Evolutionary conservation across 2,113 vertebrate genomes (phyloP).

Genomic region (Sinocyclocheilus anshuiensis): DNA sequence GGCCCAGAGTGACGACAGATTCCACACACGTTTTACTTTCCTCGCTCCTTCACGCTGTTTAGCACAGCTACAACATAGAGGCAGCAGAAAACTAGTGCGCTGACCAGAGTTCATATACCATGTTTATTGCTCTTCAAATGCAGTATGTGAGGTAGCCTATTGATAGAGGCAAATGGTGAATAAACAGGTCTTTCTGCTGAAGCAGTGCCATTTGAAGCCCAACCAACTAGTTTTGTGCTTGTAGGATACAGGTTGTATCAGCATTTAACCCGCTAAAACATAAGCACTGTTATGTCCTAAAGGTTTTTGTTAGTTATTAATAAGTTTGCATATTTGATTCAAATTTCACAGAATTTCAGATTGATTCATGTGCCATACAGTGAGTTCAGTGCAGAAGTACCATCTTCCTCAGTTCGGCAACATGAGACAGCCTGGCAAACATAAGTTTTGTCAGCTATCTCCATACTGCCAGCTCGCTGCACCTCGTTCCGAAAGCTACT

Average conservation of each 20-base stretch:
- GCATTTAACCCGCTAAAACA: background rate
- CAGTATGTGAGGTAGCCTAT: background rate
- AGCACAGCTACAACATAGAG: background rate
- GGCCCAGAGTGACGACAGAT: constrained; percentile 64
- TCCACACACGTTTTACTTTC: constrained; percentile 63
- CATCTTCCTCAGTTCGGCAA: background rate
- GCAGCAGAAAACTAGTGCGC: background rate
- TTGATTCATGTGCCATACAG: background rate
- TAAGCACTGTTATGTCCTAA: background rate
- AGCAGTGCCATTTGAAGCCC: background rate
- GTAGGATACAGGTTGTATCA: background rate
- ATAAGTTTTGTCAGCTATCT: background rate
- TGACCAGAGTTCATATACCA: background rate
- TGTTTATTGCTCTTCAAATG: constrained; percentile 3
- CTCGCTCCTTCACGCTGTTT: constrained; percentile 33
- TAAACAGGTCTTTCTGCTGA: background rate
- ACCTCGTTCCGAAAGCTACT: background rate
- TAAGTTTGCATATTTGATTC: background rate
- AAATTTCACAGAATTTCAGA: background rate
- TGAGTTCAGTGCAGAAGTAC: background rate
- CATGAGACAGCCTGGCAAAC: background rate
- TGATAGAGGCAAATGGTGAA: background rate
- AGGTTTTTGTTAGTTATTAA: background rate
- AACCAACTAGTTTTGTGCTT: background rate
- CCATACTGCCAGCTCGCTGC: background rate